Evolutionary conservation across 2,888 invertebrate species (phyloP), one percentile per base, ranked within the genome.

Genomic region (Theretra japonica): DNA sequence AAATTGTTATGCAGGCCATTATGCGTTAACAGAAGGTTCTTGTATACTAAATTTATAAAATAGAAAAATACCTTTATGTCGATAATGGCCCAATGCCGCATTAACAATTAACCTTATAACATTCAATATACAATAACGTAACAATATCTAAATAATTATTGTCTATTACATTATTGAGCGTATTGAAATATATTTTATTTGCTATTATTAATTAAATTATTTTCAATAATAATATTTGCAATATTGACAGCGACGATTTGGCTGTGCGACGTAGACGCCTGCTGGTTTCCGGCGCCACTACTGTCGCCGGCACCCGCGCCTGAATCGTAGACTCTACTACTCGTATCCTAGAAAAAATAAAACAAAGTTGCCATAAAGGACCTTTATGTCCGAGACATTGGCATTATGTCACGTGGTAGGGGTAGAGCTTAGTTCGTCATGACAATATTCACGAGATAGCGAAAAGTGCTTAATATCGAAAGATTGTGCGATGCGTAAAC

Each of bases 221-320:
- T 41, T 3, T 3, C 11, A 41, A 41, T 53, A n/a, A 19, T 50
- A 50, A 17, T 8, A 50, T 53, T 53, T n/a, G n/a, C 74, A 15
- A 81, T 76, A 56, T 81, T 81, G 48, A 77, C 79, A 70, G 80
- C 25, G 23, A 56, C 33, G 19, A 53, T 76, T 68, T 80, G 80
- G 53, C 74, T 75, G 70, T 79, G 70, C 57, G 80, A 73, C 62
- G 73, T 78, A 72, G 75, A 73, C 0, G 79, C 77, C 41, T 74
- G 62, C n/a, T 65, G 41, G 8, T 21, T 72, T 0, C 72, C 77
- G 70, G 72, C 73, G 28, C 75, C 77, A 62, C 72, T 71, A 19
- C 68, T 17, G 74, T 75, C 15, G 75, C 73, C 48, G 73, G 73
- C 4, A 73, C 69, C 25, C 75, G 76, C 48, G 74, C 72, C 68